Conservation (phyloP, 2,113 vertebrate genomes). For the Podarcis cretensis region DNA sequence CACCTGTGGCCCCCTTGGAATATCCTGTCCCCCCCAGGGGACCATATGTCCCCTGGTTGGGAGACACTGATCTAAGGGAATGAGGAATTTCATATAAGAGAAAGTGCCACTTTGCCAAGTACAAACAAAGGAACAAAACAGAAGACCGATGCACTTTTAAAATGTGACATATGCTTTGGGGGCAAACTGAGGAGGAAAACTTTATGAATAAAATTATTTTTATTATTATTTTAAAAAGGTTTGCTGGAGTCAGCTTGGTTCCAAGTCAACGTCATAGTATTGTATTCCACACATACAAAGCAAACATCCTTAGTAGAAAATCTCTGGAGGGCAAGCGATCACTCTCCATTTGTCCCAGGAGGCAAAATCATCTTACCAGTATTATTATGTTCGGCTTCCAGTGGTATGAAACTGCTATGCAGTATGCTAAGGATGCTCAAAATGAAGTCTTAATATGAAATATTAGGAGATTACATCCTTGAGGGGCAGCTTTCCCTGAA, state of each 20-base stretch:
- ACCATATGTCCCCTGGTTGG: too few relatives aligned
- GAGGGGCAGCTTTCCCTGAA: constrained; percentile 18
- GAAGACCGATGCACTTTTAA: not conserved
- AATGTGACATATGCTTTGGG: not conserved
- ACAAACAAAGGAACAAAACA: not conserved
- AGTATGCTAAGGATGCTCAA: not conserved
- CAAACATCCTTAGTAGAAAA: not conserved
- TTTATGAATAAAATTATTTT: not conserved
- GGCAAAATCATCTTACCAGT: not conserved
- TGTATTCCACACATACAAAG: not conserved
- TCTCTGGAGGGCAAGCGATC: not conserved
- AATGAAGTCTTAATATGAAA: constrained; percentile 11
- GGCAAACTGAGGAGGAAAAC: not conserved
- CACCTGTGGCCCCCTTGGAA: too few relatives aligned
- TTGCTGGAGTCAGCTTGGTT: not conserved
- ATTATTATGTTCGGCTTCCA: constrained; percentile 1
- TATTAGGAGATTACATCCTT: constrained; percentile 16
- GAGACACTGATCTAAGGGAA: not conserved
- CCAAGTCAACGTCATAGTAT: not conserved
- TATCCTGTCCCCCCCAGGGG: too few relatives aligned
- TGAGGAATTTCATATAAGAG: not conserved
- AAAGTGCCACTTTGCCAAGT: not conserved
- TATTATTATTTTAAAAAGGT: not conserved
- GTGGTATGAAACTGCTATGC: constrained; percentile 9
- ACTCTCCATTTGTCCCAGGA: not conserved